Percentiles rank a stretch among this genome's conserved stretches.
These are phyloP conservation scores for Acanthis flammea DNA, from an alignment of 2,797 vertebrate genomes.

Conservation along the genomic window DNA sequence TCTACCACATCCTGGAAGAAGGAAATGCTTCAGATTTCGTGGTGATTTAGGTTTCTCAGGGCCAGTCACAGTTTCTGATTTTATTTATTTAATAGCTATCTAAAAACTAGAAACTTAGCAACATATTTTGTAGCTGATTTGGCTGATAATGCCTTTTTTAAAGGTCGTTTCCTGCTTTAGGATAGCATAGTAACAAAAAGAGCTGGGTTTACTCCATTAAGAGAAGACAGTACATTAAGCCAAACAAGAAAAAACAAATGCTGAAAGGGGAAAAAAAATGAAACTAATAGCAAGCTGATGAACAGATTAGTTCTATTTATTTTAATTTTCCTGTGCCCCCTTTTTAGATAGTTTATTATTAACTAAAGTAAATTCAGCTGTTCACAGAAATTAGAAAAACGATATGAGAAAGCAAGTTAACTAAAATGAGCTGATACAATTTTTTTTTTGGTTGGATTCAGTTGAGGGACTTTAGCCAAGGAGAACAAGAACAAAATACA, in stretches of 20 bases:
- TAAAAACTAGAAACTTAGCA: slow-evolving; percentile 51
- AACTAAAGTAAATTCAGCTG: slow-evolving; percentile 20
- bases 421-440: background rate
- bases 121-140: slow-evolving; percentile 11
- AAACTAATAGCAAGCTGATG: slow-evolving; percentile 2
- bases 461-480: background rate
- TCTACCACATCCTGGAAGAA: background rate
- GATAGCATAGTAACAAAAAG: background rate
- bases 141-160: background rate
- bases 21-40: slow-evolving; percentile 49
- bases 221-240: background rate
- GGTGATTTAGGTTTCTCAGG: slow-evolving; percentile 21
- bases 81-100: slow-evolving; percentile 46
- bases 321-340: background rate
- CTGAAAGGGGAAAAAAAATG: background rate
- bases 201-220: background rate
- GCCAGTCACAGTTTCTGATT: slow-evolving; percentile 41
- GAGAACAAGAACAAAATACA: background rate
- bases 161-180: slow-evolving; percentile 33
- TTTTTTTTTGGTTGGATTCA: background rate
- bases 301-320: slow-evolving; percentile 23
- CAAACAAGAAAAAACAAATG: background rate
- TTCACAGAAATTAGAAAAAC: slow-evolving; percentile 22
- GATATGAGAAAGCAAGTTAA: background rate
- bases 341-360: slow-evolving; percentile 2